Evolutionary conservation across 1,140 invertebrate species (phyloP), one percentile per base, ranked within the genome.

Genomic region (Phymastichus coffea): DNA sequence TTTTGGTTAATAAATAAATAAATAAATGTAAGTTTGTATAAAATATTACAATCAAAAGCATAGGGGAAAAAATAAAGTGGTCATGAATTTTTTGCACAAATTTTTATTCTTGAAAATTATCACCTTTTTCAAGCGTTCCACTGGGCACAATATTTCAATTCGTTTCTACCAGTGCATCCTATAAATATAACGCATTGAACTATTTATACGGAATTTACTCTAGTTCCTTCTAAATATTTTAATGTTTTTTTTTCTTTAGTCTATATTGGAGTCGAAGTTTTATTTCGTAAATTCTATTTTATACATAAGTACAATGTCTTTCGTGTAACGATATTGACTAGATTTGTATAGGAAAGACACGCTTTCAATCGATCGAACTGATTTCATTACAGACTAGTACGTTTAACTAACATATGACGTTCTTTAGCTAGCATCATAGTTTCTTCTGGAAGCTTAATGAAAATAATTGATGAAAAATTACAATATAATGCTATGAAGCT

Each of bases 81-180:
- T n/a, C n/a, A n/a, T n/a, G n/a, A n/a, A n/a, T 40, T 49, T n/a
- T 66, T 51, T 60, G 67, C 52, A 63, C 62, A 41, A 62, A 49
- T 51, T 70, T 67, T 67, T 65, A 66, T 71, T 67, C 63, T 72
- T 74, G 69, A 54, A 75, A 75, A 74, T 66, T 69, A 71, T 65
- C 64, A 41, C n/a, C n/a, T 66, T 48, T 63, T 61, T 65, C 23
- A 10, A 19, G 12, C 30, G 37, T 51, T 20, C 30, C 15, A 44
- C 55, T 61, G 12, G 20, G 52, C 30, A 47, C 30, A 61, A 58
- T 40, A 26, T 53, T 25, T 43, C 22, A 53, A 58, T 23, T 61
- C 54, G 20, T 60, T 56, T 51, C 46, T 55, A 55, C 33, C 33
- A 66, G 26, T 57, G 49, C 61, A 10, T 30, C 17, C 46, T 46